Conservation (phyloP, 1,140 invertebrate genomes). For the Formica selysi region DNA sequence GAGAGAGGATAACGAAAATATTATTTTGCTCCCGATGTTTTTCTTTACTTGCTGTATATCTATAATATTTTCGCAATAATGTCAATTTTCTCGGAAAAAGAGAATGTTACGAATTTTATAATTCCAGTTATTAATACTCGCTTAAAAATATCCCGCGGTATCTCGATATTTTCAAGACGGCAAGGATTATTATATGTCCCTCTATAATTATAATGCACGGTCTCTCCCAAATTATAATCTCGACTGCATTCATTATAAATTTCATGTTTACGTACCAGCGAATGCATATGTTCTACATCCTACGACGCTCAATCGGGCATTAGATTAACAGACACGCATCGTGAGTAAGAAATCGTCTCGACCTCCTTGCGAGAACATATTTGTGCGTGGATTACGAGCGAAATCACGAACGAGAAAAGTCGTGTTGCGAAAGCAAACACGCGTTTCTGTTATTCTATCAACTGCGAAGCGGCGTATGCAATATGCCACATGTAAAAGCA, state of each 20-base stretch:
- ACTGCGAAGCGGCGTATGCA: slow-evolving; percentile 62
- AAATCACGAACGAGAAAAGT: slow-evolving; percentile 69
- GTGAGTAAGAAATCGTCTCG: slow-evolving; percentile 66
- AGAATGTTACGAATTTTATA: background rate
- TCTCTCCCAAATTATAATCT: background rate
- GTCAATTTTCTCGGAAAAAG: background rate
- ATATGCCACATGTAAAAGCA: slow-evolving; percentile 68
- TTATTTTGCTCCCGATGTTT: background rate
- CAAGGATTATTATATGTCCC: background rate
- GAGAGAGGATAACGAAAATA: background rate
- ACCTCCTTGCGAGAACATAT: slow-evolving; percentile 58
- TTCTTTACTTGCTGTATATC: background rate
- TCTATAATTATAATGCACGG: background rate
- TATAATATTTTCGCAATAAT: background rate
- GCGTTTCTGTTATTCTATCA: slow-evolving; percentile 76
- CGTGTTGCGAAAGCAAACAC: slow-evolving; percentile 75
- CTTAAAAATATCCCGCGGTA: background rate
- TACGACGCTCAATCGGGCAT: background rate
- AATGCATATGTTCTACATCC: background rate
- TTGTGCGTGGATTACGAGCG: slow-evolving; percentile 71
- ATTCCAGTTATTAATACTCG: background rate
- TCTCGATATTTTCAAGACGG: background rate
- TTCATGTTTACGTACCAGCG: background rate
- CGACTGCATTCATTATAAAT: background rate
- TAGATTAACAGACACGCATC: slow-evolving; percentile 57